Base-by-base conservation (phyloP, 2,113 vertebrate genomes). In the Mirza zaza region DNA sequence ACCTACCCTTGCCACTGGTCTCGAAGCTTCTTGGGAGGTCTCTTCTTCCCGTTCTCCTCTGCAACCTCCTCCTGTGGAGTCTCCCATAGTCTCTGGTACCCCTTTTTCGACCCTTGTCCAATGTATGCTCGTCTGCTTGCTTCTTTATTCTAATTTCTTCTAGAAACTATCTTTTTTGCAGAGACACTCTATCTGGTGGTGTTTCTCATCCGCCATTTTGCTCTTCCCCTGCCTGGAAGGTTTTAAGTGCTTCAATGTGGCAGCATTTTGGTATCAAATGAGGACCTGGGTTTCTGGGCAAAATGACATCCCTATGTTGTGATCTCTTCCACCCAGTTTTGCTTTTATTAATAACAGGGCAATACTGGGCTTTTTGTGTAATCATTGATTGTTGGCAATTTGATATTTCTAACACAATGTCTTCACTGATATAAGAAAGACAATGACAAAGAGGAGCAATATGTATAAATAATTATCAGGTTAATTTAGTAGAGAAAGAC, bases 341-440 rank as follows among this genome's bases (percentile, higher is more conserved):
- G 23, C 3, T 84, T 95, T 91, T 77, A 68, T 32, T 59, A 89
- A 70, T 67, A 88, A 68, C 6, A 80, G 55, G 11, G 13, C 10
- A 73, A 70, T 83, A 36, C 18, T 68, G 48, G 87, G 20, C 21
- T 95, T 57, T 70, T 79, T 77, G 20, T 57, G 20, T n/a, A 73
- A 34, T 45, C 39, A 63, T 34, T n/a, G 20, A 95, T 57, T 52
- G 27, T 17, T 90, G 82, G 12, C 3, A 20, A 61, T 84, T 87
- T 90, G 32, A 45, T 83, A 75, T 90, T 94, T 96, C 65, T 29
- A 57, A 90, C 25, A 63, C 83, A 48, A 90, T 50, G 36, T 70
- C 29, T 81, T 95, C 34, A 75, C 15, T 87, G 57, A 96, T 84
- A 67, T 21, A 85, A 90, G 61, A 90, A 57, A 45, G 8, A 90